Base-by-base conservation (phyloP, 2,797 vertebrate species). In the Labroides dimidiatus region DNA sequence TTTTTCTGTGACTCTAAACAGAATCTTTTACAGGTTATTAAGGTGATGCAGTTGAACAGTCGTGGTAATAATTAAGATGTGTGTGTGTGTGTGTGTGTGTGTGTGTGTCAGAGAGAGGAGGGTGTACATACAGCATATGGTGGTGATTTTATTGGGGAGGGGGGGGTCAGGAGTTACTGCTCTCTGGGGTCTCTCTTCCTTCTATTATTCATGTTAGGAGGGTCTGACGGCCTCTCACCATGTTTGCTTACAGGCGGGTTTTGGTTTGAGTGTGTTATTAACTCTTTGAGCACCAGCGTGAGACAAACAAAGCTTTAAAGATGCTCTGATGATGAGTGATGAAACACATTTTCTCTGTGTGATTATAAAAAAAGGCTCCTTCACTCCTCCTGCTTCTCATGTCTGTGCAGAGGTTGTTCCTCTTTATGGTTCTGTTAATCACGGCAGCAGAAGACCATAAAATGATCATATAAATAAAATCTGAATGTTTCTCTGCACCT, bases 161-260 rank as follows among this genome's bases (percentile, higher is more conserved):
- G 69, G 64, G 23, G 14, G 47, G 78, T 81, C 60, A 77, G 64
- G 80, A 85, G 65, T 79, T 80, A 88, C 42, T 72, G 57, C 16
- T 84, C 91, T 78, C 87, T 1, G 10, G 86, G 78, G 88, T 66
- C 82, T 71, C 84, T 72, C 85, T 91, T 73, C 1, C 65, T 89
- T 93, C 82, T 82, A 91, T 92, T 90, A 91, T 92, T 93, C 77
- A 93, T 84, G 72, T 56, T 72, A 64, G 75, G 53, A 79, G 72
- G 56, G 75, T 77, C 69, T 77, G 78, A 87, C 81, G 81, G 76
- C 83, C 72, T 61, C 69, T 82, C 69, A 33, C 63, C 73, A 52
- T 78, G 77, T 85, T 80, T 86, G 70, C 78, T 72, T 82, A 69
- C 74, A 81, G 58, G 24, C 67, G 24, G 41, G 10, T 68, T 69